Evolutionary conservation across 2,113 vertebrate species (phyloP).

Genomic region (Passer domesticus): DNA sequence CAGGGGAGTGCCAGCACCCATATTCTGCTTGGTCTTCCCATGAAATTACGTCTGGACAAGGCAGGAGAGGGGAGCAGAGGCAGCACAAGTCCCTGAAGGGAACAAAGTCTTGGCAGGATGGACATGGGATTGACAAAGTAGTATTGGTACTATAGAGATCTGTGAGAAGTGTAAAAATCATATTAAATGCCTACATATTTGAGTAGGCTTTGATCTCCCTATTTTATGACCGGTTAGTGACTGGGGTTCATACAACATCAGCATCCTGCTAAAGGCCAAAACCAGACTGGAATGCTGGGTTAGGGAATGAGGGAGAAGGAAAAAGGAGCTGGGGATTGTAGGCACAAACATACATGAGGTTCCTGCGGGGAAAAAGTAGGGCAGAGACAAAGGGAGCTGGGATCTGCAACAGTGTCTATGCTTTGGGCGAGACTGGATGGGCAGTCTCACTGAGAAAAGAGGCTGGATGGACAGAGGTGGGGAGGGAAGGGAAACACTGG

Average conservation of each 20-base stretch:
- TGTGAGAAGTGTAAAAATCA: not conserved
- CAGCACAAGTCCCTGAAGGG: not conserved
- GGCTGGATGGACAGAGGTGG: not conserved
- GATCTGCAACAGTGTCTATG: not conserved
- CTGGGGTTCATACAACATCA: not conserved
- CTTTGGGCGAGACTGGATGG: not conserved
- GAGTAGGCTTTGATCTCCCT: not conserved
- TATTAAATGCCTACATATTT: not conserved
- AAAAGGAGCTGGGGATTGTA: not conserved
- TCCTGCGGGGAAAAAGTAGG: not conserved
- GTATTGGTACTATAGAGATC: not conserved
- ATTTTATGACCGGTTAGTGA: not conserved
- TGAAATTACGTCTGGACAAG: not conserved
- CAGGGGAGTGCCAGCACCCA: fast-evolving
- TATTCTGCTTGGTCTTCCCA: fast-evolving
- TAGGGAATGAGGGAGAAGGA: not conserved
- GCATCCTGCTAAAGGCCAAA: not conserved
- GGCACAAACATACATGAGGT: not conserved
- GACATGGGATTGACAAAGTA: not conserved
- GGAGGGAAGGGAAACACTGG: not conserved
- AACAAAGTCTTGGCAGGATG: not conserved
- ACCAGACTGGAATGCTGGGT: fast-evolving
- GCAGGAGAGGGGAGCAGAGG: not conserved
- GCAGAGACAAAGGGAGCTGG: not conserved
- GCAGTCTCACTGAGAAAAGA: not conserved